A percentile compares a stretch with the other conserved stretches of the same genome.
These are phyloP conservation scores for Platyscapa corneri DNA, from an alignment of 1,140 invertebrate species.

Conservation along the genomic window DNA sequence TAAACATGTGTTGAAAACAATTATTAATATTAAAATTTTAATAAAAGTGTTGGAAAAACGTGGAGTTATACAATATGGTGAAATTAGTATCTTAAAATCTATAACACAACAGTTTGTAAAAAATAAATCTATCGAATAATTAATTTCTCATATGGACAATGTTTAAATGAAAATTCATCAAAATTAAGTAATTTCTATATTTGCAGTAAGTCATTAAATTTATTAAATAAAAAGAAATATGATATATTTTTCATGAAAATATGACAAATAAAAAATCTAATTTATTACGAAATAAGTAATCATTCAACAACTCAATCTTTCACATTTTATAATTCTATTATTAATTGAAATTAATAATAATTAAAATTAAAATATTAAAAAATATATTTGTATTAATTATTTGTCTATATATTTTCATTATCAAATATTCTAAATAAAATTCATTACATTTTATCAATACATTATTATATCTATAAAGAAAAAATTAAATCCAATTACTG, in stretches of 20 bases:
- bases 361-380: neutral
- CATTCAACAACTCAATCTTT: neutral
- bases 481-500: neutral
- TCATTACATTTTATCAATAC: neutral
- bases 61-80: conserved; percentile 54
- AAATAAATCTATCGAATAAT: conserved; percentile 46
- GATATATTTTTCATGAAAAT: neutral
- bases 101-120: conserved; percentile 58
- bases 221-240: neutral
- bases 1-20: conserved; percentile 56
- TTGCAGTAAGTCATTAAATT: conserved; percentile 33
- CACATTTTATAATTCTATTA: neutral
- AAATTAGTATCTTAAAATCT: conserved; percentile 57
- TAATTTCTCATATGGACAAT: conserved; percentile 57
- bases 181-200: conserved; percentile 41
- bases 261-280: neutral
- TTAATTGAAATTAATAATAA: neutral
- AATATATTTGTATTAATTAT: neutral
- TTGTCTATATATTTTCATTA: neutral
- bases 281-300: neutral
- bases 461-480: neutral
- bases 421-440: too few relatives aligned
- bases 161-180: conserved; percentile 56
- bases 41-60: conserved; percentile 65
- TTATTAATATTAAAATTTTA: conserved; percentile 59